phyloP scores from a whole-genome alignment of 2,888 invertebrate species.

The Drosophila sordidula region DNA sequence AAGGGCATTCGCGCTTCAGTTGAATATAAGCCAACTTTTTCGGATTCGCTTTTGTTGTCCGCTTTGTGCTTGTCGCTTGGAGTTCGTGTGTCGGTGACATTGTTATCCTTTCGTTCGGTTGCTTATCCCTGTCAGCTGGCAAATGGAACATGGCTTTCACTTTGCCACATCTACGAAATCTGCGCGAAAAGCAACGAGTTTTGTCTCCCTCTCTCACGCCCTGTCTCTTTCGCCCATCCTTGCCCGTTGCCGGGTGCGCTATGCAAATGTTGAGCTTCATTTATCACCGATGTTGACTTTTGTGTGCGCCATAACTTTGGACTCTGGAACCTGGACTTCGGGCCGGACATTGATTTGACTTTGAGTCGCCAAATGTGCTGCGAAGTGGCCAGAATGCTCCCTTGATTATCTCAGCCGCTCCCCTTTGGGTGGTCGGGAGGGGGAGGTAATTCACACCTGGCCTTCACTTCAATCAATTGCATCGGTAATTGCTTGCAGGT shows the following conservation, averaged over 20 bases:
- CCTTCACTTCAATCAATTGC: constrained; percentile 63
- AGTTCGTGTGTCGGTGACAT: constrained; percentile 63
- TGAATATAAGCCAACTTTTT: neutral
- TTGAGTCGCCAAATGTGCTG: constrained; percentile 17
- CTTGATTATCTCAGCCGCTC: constrained; percentile 8
- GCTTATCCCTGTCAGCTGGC: constrained; percentile 65
- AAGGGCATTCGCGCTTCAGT: constrained; percentile 28
- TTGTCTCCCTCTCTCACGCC: constrained; percentile 6
- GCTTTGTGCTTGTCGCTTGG: constrained; percentile 27
- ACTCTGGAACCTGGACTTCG: constrained; percentile 49
- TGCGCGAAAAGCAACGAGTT: constrained; percentile 36
- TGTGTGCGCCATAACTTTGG: constrained; percentile 56
- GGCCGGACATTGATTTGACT: constrained; percentile 61
- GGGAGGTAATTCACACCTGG: constrained; percentile 21
- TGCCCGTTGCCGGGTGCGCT: neutral
- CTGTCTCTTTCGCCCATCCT: constrained; percentile 14
- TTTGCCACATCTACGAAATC: constrained; percentile 35
- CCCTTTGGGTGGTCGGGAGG: neutral
- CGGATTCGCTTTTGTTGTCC: constrained; percentile 4
- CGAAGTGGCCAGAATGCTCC: constrained; percentile 12
- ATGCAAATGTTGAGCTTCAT: constrained; percentile 66
- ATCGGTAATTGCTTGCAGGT: constrained; percentile 60
- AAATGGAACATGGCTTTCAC: constrained; percentile 60
- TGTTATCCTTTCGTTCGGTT: constrained; percentile 76
- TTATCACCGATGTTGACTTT: constrained; percentile 71